Evolutionary conservation across 2,888 invertebrate species (phyloP).

Genomic region (Hydriomena furcata): DNA sequence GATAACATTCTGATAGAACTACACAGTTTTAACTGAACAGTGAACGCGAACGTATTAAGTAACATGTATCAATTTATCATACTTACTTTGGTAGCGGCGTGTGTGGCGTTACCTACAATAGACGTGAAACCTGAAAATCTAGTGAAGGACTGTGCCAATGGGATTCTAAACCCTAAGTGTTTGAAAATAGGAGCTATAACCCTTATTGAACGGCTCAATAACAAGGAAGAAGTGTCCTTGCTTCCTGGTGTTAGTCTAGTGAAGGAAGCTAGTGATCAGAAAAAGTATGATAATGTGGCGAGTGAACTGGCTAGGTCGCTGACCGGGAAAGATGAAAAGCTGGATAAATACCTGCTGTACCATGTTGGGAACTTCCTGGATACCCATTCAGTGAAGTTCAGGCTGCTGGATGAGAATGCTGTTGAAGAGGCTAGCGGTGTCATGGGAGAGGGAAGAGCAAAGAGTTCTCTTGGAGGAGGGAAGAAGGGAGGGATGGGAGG

Average conservation of each 20-base stretch:
- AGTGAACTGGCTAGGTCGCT: slow-evolving; percentile 87
- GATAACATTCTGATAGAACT: slow-evolving; percentile 45
- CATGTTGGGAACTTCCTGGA: slow-evolving; percentile 87
- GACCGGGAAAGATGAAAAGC: slow-evolving; percentile 87
- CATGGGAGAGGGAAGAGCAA: slow-evolving; percentile 68
- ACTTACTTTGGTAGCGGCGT: slow-evolving; percentile 34
- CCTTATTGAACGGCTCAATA: slow-evolving; percentile 66
- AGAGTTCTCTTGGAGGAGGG: slow-evolving; percentile 60
- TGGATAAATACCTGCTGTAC: slow-evolving; percentile 88
- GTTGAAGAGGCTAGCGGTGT: slow-evolving; percentile 79
- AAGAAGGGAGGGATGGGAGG: slow-evolving; percentile 75
- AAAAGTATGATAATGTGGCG: slow-evolving; percentile 80
- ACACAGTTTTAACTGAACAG: slow-evolving; percentile 48
- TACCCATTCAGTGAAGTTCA: slow-evolving; percentile 87
- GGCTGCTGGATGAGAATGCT: slow-evolving; percentile 84
- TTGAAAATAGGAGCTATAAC: slow-evolving; percentile 75
- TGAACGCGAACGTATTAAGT: slow-evolving; percentile 48
- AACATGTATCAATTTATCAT: slow-evolving; percentile 54
- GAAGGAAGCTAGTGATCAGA: slow-evolving; percentile 83
- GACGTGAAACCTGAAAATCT: slow-evolving; percentile 40
- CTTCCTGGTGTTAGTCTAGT: slow-evolving; percentile 86
- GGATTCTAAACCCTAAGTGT: slow-evolving; percentile 72
- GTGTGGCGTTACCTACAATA: slow-evolving; percentile 51
- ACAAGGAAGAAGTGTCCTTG: slow-evolving; percentile 67
- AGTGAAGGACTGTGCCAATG: slow-evolving; percentile 67